Conservation (phyloP, 2,797 vertebrate genomes). For the Remorina albescens region DNA sequence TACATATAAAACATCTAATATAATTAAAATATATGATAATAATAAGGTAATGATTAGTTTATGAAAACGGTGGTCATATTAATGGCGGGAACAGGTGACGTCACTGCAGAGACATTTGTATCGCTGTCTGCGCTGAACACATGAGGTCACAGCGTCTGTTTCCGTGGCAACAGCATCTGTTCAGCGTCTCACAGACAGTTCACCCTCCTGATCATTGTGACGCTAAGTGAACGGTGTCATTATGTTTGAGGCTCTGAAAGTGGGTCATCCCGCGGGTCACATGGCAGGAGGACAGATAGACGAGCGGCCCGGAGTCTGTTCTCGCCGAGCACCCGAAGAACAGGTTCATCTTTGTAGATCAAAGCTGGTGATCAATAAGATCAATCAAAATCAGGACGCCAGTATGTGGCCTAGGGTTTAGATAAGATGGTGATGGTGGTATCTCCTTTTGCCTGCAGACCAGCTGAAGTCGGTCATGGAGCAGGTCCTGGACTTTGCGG, state of each 20-base stretch:
- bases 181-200: background rate
- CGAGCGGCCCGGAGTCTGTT: background rate
- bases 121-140: background rate
- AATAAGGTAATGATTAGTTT: no score
- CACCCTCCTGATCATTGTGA: no score
- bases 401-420: no score
- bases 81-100: no score
- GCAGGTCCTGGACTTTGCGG: conserved; percentile 82
- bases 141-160: background rate
- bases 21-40: no score
- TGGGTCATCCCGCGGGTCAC: background rate
- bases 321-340: background rate
- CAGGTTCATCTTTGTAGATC: no score
- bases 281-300: background rate
- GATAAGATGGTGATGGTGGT: background rate
- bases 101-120: no score
- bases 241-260: background rate
- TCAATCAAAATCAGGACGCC: no score
- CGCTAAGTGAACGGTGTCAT: background rate
- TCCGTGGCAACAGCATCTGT: background rate
- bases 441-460: conserved; percentile 61
- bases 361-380: no score
- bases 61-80: no score
- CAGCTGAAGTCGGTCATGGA: conserved; percentile 86
- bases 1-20: no score